Evolutionary conservation across 2,113 vertebrate species (phyloP).

Genomic region (Pedetes capensis): DNA sequence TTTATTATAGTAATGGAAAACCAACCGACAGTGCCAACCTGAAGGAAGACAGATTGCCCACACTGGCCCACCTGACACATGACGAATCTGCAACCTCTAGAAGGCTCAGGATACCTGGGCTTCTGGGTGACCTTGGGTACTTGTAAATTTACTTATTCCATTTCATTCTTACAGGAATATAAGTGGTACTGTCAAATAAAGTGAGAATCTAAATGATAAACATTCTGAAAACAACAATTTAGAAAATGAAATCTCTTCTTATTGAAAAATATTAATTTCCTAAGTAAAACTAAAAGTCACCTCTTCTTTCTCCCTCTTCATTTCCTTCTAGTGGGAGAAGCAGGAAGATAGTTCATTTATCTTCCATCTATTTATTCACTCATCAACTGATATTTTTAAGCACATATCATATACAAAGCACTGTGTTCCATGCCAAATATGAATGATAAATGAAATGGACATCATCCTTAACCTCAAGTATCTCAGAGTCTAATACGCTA

Average conservation of each 20-base stretch:
- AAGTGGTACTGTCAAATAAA: slow-evolving; percentile 34
- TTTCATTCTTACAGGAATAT: slow-evolving; percentile 45
- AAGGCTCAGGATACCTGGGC: background rate
- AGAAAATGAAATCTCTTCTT: slow-evolving; percentile 28
- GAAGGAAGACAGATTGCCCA: background rate
- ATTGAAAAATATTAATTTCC: slow-evolving; percentile 19
- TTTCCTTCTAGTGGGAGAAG: background rate
- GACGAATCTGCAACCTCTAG: background rate
- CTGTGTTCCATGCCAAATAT: background rate
- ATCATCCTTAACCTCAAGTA: background rate
- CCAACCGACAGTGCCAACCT: background rate
- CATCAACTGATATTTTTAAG: background rate
- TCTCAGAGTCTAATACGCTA: background rate
- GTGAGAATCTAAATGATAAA: slow-evolving; percentile 55
- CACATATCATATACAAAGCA: background rate
- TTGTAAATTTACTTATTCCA: slow-evolving; percentile 35
- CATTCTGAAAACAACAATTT: background rate
- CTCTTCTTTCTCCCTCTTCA: background rate
- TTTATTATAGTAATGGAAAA: background rate
- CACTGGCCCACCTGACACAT: background rate
- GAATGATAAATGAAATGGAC: background rate
- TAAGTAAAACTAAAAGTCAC: background rate
- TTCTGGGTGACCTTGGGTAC: background rate
- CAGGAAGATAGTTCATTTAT: background rate
- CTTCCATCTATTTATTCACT: background rate